Conservation (phyloP, 2,888 invertebrate species). For the Phortica okadai region DNA sequence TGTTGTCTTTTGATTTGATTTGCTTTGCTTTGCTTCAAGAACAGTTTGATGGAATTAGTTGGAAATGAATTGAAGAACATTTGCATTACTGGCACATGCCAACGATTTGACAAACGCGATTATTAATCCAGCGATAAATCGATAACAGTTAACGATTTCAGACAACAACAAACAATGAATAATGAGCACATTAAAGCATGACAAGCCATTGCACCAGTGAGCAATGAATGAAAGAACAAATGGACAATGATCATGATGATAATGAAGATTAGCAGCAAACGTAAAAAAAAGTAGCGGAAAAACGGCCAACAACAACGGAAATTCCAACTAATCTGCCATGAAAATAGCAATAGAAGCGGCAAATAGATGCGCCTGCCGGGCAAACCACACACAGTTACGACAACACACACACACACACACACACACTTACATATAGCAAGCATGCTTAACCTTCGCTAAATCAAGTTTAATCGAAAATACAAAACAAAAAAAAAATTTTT, state of each 20-base stretch:
- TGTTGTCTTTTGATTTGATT: too few species aligned
- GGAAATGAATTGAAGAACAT: not conserved
- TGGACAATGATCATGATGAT: not conserved
- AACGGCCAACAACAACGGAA: conserved; percentile 59
- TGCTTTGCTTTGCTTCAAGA: too few species aligned
- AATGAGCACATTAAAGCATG: not conserved
- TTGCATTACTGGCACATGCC: not conserved
- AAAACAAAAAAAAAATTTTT: conserved; percentile 31
- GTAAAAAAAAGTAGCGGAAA: conserved; percentile 45
- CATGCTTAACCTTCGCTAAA: conserved; percentile 67
- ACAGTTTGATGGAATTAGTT: too few species aligned
- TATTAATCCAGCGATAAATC: too few species aligned
- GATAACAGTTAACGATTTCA: too few species aligned
- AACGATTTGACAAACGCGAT: too few species aligned
- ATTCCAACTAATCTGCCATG: conserved; percentile 51
- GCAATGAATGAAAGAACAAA: not conserved
- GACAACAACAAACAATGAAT: too few species aligned
- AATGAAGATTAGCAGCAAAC: conserved; percentile 3
- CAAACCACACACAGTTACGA: not conserved
- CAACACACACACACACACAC: not conserved
- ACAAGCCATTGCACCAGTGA: not conserved
- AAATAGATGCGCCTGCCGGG: not conserved
- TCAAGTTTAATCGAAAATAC: conserved; percentile 65
- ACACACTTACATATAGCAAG: conserved; percentile 2
- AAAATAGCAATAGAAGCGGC: conserved; percentile 3